A percentile compares a stretch with the other conserved stretches of the same genome.
These are phyloP conservation scores for Phytoseiulus persimilis DNA, from an alignment of 2,888 invertebrate genomes.

Conservation along the genomic window DNA sequence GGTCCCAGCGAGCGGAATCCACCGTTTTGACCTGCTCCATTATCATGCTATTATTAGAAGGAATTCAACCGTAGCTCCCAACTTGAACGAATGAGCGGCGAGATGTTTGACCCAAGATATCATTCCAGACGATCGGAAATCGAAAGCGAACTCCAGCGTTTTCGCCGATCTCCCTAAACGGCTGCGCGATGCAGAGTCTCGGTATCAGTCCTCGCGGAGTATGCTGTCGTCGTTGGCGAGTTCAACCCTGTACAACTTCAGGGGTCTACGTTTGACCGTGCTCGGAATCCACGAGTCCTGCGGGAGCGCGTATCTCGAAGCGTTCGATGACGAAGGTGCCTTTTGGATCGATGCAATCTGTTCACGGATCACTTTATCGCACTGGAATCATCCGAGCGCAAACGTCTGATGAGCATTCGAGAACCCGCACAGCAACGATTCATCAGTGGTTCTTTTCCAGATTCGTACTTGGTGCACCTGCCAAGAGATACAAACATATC, in stretches of 20 bases:
- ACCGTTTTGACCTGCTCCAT: too few relatives aligned
- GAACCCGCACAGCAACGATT: neutral
- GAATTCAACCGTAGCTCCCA: neutral
- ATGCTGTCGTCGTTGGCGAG: neutral
- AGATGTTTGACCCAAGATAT: neutral
- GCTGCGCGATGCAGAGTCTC: neutral
- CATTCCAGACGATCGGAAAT: neutral
- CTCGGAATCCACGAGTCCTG: neutral
- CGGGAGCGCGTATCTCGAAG: conserved; percentile 11
- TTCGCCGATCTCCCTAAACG: conserved; percentile 6
- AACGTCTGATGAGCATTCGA: neutral
- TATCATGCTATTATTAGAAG: neutral
- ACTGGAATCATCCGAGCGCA: neutral
- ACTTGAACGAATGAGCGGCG: neutral
- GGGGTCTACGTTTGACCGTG: neutral
- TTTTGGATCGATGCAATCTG: neutral
- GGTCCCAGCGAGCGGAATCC: too few relatives aligned
- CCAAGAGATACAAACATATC: neutral
- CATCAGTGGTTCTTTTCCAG: neutral
- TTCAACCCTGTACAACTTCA: neutral
- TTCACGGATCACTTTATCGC: neutral
- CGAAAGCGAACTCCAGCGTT: neutral
- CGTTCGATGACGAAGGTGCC: neutral
- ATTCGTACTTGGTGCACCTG: conserved; percentile 14
- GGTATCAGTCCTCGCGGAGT: conserved; percentile 11